Conservation (phyloP, 2,113 vertebrate species). For the Lamprologus ornatipinnis region DNA sequence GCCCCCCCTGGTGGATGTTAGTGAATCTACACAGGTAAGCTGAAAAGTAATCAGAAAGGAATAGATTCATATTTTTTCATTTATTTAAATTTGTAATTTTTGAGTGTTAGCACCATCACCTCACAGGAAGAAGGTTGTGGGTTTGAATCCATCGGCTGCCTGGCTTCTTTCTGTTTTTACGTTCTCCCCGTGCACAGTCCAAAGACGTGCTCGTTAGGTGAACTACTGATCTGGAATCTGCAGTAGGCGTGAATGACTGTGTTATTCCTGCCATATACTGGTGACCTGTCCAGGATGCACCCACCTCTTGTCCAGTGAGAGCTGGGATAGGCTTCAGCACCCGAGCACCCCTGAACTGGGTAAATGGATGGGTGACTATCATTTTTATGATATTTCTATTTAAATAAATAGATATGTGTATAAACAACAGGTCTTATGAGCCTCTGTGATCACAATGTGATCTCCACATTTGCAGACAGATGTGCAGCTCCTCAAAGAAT, state of each 20-base stretch:
- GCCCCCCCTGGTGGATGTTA: background rate
- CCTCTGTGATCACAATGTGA: background rate
- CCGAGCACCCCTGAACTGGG: background rate
- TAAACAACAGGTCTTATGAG: background rate
- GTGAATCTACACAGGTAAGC: background rate
- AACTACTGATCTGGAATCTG: background rate
- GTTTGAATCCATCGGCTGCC: background rate
- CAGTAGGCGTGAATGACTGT: background rate
- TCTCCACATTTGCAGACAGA: background rate
- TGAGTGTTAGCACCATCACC: background rate
- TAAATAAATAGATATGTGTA: background rate
- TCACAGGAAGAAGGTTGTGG: background rate
- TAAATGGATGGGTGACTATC: background rate
- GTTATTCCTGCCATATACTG: background rate
- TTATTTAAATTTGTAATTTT: background rate
- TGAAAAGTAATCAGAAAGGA: background rate
- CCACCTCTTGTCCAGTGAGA: background rate
- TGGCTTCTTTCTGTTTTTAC: background rate
- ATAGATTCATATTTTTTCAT: background rate
- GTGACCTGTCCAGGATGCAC: background rate
- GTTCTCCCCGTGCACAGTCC: background rate
- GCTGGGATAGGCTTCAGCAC: background rate
- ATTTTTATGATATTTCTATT: background rate
- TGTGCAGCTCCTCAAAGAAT: background rate
- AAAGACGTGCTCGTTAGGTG: background rate